Evolutionary conservation across 92 coral and sea anemone species (phyloP), one percentile per base, ranked within the genome.

Genomic region (Nematostella vectensis): DNA sequence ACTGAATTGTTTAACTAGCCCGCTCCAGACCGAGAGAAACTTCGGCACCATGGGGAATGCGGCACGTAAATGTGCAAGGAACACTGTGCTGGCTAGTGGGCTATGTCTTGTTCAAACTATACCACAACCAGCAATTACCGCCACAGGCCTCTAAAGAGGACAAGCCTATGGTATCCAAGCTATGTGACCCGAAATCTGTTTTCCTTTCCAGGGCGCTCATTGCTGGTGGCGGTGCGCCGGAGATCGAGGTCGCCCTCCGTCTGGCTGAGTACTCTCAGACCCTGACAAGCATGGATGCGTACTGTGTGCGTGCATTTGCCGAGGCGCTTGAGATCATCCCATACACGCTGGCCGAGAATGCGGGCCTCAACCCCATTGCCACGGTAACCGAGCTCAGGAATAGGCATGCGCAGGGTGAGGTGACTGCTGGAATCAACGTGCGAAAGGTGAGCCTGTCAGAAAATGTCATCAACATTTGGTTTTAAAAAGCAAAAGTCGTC

Each of bases 171-270:
- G n/a, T n/a, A n/a, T n/a, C n/a, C n/a, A n/a, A n/a, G n/a, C n/a
- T n/a, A n/a, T n/a, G n/a, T n/a, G n/a, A n/a, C n/a, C n/a, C n/a
- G n/a, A n/a, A n/a, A n/a, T n/a, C n/a, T n/a, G n/a, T 29, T 28
- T 47, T 3, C 8, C 24, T 25, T 48, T 24, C 2, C 63, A 89
- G 96, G 66, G 96, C 96, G 4, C 84, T 89, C 3, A 84, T 89
- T 24, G 89, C 97, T 10, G 97, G 97, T 20, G 97, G 97, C 1
- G 97, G 97, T 16, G 97, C 97, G 0, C 97, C 97, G 9, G 97
- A 89, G 47, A 89, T 79, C 16, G 97, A 89, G 65, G 82, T 89
- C 43, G 88, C 97, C 30, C 65, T 89, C 47, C 62, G 75, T 19
- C 89, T 89, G 2, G 85, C 94, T 8, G 82, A 89, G 33, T 76